A percentile compares a stretch with the other conserved stretches of the same genome.
Conservation (phyloP, 2,888 invertebrate genomes). For the Caenorhabditis angaria region DNA sequence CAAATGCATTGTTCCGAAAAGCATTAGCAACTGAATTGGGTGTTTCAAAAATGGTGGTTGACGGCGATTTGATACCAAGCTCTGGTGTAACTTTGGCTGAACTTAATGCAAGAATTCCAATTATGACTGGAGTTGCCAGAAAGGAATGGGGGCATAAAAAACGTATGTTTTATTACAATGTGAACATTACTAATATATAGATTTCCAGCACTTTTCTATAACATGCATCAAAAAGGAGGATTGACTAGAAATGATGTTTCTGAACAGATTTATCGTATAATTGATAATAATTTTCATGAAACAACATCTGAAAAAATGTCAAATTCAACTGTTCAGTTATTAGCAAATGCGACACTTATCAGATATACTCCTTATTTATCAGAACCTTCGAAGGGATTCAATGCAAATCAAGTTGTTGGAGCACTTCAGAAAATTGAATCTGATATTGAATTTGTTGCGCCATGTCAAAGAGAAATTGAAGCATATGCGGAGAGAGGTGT, state of each 20-base stretch:
- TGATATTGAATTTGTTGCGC: constrained; percentile 72
- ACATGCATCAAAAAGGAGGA: constrained; percentile 59
- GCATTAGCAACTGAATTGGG: constrained; percentile 71
- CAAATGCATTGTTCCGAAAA: constrained; percentile 62
- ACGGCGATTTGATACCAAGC: constrained; percentile 68
- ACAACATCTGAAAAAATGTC: constrained; percentile 54
- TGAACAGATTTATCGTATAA: constrained; percentile 62
- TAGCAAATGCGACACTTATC: constrained; percentile 69
- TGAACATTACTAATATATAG: constrained; percentile 4
- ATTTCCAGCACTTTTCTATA: constrained; percentile 68
- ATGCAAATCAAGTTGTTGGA: constrained; percentile 49
- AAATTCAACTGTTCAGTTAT: constrained; percentile 67
- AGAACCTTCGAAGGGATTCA: constrained; percentile 48
- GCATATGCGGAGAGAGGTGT: constrained; percentile 60
- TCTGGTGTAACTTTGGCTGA: constrained; percentile 56
- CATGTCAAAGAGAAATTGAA: constrained; percentile 67
- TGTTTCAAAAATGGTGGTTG: constrained; percentile 71
- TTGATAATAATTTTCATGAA: constrained; percentile 62
- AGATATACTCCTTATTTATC: constrained; percentile 49
- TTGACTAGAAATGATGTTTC: constrained; percentile 56
- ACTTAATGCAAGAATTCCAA: constrained; percentile 66
- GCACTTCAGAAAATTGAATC: constrained; percentile 65
- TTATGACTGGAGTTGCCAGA: constrained; percentile 71
- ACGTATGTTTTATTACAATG: constrained; percentile 41
- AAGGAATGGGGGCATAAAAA: constrained; percentile 72